These are phyloP conservation scores for Tillus elongatus DNA, from an alignment of 2,888 invertebrate genomes.

Conservation along the genomic window DNA sequence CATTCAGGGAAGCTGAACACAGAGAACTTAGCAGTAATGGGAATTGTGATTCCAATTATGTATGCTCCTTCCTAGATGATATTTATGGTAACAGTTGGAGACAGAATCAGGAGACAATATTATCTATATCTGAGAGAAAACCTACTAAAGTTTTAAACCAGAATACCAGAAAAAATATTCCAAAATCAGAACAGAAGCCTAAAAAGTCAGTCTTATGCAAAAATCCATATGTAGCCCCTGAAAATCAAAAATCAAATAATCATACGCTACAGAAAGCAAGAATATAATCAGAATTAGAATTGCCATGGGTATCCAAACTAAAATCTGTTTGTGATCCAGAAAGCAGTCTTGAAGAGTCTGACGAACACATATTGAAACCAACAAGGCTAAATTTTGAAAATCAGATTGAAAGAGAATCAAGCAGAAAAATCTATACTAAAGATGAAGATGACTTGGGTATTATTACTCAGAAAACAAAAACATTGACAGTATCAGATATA, in stretches of 20 bases:
- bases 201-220: constrained; percentile 20
- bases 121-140: constrained; percentile 28
- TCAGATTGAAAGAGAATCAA: constrained; percentile 13
- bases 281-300: constrained; percentile 21
- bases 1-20: too few relatives aligned
- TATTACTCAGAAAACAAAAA: constrained; percentile 4
- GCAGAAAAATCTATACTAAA: constrained; percentile 8
- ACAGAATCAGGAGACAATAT: constrained; percentile 28
- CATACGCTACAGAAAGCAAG: constrained; percentile 23
- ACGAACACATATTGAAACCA: constrained; percentile 12
- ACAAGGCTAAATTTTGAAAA: constrained; percentile 21
- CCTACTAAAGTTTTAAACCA: too few relatives aligned
- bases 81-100: constrained; percentile 37
- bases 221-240: constrained; percentile 25
- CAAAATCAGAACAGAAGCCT: constrained; percentile 20
- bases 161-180: constrained; percentile 9
- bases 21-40: too few relatives aligned
- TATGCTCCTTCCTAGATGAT: constrained; percentile 34
- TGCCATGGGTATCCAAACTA: constrained; percentile 25
- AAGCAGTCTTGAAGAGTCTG: constrained; percentile 11
- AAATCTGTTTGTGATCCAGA: constrained; percentile 32
- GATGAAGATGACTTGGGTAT: constrained; percentile 11
- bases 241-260: constrained; percentile 19
- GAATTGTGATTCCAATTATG: too few relatives aligned
- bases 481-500: too few relatives aligned